A percentile compares a stretch with the other conserved stretches of the same genome.
These are phyloP conservation scores for Misgurnus anguillicaudatus DNA, from an alignment of 2,113 vertebrate genomes.

Conservation along the genomic window DNA sequence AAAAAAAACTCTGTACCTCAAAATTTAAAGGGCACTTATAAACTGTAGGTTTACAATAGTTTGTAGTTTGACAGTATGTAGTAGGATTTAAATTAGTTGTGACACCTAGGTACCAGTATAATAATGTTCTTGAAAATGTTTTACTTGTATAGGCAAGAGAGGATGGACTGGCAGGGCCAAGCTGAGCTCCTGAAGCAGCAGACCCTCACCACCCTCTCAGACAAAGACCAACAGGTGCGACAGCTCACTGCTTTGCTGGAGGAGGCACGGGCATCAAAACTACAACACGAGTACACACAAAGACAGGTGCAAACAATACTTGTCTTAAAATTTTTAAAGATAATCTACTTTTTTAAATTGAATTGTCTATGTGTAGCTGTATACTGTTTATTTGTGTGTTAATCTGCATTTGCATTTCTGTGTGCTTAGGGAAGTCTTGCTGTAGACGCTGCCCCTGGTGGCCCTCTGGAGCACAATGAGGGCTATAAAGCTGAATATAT, in stretches of 20 bases:
- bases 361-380: not conserved
- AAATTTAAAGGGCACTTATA: too few species aligned
- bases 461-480: slow-evolving; percentile 80
- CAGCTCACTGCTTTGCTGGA: slow-evolving; percentile 75
- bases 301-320: slow-evolving; percentile 42
- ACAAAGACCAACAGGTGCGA: slow-evolving; percentile 82
- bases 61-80: too few species aligned
- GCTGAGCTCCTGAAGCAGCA: slow-evolving; percentile 82
- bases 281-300: slow-evolving; percentile 52
- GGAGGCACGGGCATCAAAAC: slow-evolving; percentile 68
- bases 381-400: not conserved
- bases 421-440: slow-evolving; percentile 71
- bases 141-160: slow-evolving; percentile 70
- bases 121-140: not conserved
- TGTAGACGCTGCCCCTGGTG: slow-evolving; percentile 84
- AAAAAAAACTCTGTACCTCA: too few species aligned
- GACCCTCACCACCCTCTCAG: slow-evolving; percentile 80
- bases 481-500: slow-evolving; percentile 72
- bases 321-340: not conserved
- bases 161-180: slow-evolving; percentile 77
- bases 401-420: not conserved
- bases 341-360: too few species aligned
- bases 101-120: too few species aligned
- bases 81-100: too few species aligned
- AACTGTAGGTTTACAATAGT: too few species aligned